Base-by-base conservation (phyloP, 1,140 invertebrate genomes). In the Formica selysi region DNA sequence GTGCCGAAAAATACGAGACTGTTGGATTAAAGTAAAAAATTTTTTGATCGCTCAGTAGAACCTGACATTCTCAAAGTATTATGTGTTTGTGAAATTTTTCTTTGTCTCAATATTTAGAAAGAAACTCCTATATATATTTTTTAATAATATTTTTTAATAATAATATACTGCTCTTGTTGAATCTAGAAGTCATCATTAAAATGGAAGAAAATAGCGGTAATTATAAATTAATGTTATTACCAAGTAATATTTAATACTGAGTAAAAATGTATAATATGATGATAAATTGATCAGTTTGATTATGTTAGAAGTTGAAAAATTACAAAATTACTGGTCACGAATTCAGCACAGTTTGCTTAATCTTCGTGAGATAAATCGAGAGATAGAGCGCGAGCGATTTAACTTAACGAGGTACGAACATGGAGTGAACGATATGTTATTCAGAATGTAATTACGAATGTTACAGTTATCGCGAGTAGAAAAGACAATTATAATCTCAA, bases 401-500 rank as follows among this genome's bases (percentile, higher is more conserved):
- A 19, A 19, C 32, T n/a, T 22, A 54, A 68, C 44, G 29, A 38
- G 29, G n/a, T 65, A 38, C 41, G 6, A 51, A 78, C 26, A 51
- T 4, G 16, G 48, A 22, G 13, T 3, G 59, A 7, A 6, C 11
- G 19, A 64, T 19, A 36, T 6, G 76, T 78, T 65, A 78, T 51
- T 22, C 61, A 7, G 5, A 44, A 68, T 54, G 22, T 51, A 22
- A 44, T 68, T 70, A 80, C 16, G 76, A 57, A 22, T 54, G n/a
- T 16, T n/a, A 6, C 4, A 26, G 59, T 65, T 78, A 67, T 79
- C 62, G 16, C 16, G n/a, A 26, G 32, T 10, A 5, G 48, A 22
- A 22, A 36, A 36, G 41, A 54, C 41, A 51, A 68, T 70, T 54
- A n/a, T 68, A 80, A 80, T 79, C 38, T 67, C 10, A 64, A 76